phyloP scores from a whole-genome alignment of 2,888 invertebrate genomes.

The Lithodes maja region DNA sequence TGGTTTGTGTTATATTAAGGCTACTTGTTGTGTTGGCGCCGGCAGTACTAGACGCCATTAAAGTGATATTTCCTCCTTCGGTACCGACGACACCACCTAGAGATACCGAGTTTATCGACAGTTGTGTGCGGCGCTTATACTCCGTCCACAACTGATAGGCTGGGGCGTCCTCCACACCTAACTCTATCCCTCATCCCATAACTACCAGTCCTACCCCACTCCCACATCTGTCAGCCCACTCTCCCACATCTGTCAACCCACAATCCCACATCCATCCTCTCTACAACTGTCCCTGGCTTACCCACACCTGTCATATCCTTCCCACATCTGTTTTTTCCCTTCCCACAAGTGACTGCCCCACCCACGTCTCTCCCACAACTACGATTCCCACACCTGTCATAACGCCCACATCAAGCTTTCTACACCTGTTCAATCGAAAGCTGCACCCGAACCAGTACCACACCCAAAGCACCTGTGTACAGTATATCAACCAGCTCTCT shows the following conservation, averaged over 20 bases:
- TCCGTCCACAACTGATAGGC: no score
- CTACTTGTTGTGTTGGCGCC: slow-evolving; percentile 40
- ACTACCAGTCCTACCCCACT: neutral
- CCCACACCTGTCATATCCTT: neutral
- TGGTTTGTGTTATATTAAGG: slow-evolving; percentile 48
- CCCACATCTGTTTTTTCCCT: neutral
- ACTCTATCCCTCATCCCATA: neutral
- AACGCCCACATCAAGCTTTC: neutral
- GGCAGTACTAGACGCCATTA: slow-evolving; percentile 16
- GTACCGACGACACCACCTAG: neutral
- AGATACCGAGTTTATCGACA: no score
- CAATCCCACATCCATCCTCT: no score
- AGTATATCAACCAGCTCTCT: no score
- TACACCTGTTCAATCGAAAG: no score
- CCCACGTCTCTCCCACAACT: neutral
- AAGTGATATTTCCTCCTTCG: slow-evolving; percentile 7
- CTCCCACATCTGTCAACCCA: neutral
- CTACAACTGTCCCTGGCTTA: neutral
- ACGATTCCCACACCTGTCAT: neutral
- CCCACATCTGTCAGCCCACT: neutral
- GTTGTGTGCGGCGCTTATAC: no score
- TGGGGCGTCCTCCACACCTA: no score
- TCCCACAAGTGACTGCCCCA: neutral
- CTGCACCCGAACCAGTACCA: no score
- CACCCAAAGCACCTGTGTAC: no score